Evolutionary conservation across 2,797 vertebrate species (phyloP).

Genomic region (Lepus oiostolus): DNA sequence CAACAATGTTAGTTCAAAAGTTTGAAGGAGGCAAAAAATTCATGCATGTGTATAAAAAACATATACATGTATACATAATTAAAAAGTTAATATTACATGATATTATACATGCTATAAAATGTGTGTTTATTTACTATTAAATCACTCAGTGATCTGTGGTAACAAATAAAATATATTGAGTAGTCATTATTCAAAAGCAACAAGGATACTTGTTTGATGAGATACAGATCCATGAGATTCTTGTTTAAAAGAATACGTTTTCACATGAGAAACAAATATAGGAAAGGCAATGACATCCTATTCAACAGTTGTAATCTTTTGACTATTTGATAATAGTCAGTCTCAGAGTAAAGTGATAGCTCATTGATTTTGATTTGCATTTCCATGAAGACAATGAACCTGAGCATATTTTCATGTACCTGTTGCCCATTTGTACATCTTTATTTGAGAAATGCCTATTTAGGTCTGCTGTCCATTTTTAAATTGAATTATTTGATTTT

Average conservation of each 20-base stretch:
- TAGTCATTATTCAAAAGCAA: not conserved
- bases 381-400: too few relatives aligned
- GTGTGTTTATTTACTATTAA: not conserved
- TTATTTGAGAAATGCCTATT: too few relatives aligned
- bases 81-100: not conserved
- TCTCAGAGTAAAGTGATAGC: too few relatives aligned
- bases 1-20: not conserved
- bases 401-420: too few relatives aligned
- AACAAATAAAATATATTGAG: not conserved
- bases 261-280: not conserved
- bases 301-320: too few relatives aligned
- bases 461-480: too few relatives aligned
- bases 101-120: not conserved
- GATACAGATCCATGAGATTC: not conserved
- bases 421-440: too few relatives aligned
- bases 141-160: not conserved
- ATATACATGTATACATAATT: not conserved
- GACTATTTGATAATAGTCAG: too few relatives aligned
- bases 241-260: not conserved
- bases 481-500: too few relatives aligned
- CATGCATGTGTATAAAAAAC: not conserved
- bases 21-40: not conserved
- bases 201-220: not conserved
- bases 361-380: too few relatives aligned
- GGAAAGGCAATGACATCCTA: not conserved